These are phyloP conservation scores for Sphenopsis melanotis DNA, from an alignment of 2,797 vertebrate species.

Conservation along the genomic window DNA sequence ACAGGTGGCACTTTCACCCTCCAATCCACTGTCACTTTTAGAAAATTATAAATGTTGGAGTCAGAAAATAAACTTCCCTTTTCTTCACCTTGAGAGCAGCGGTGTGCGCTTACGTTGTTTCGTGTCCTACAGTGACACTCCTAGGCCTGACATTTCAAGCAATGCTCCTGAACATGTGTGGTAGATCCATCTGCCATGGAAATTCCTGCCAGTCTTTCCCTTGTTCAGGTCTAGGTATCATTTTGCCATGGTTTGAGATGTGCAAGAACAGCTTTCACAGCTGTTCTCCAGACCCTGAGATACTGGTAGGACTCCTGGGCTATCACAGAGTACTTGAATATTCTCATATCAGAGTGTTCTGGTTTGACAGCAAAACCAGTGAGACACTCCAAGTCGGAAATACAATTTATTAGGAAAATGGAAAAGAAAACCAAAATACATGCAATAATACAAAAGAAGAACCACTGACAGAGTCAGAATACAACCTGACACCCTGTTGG, in stretches of 20 bases:
- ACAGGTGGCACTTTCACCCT: too few species aligned
- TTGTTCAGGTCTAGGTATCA: neutral
- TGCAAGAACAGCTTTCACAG: slow-evolving; percentile 16
- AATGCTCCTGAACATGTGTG: neutral
- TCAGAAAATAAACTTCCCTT: too few species aligned
- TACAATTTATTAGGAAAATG: neutral
- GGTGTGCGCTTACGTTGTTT: too few species aligned
- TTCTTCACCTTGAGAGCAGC: too few species aligned
- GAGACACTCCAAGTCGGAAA: neutral
- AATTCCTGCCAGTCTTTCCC: neutral
- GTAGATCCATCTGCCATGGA: neutral
- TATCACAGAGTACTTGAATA: slow-evolving; percentile 16
- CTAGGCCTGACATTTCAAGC: neutral
- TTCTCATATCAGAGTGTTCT: neutral
- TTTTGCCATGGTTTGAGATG: neutral
- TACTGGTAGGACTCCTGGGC: neutral
- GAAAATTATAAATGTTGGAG: too few species aligned
- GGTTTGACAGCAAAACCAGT: neutral
- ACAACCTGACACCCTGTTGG: neutral
- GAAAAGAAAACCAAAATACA: neutral
- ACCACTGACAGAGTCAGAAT: neutral
- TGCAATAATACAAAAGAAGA: neutral
- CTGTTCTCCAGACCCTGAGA: neutral
- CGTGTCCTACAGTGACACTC: too few species aligned
- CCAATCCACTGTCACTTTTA: too few species aligned